phyloP scores from a whole-genome alignment of 2,797 vertebrate species.

The Spinibarbus caldwelli region DNA sequence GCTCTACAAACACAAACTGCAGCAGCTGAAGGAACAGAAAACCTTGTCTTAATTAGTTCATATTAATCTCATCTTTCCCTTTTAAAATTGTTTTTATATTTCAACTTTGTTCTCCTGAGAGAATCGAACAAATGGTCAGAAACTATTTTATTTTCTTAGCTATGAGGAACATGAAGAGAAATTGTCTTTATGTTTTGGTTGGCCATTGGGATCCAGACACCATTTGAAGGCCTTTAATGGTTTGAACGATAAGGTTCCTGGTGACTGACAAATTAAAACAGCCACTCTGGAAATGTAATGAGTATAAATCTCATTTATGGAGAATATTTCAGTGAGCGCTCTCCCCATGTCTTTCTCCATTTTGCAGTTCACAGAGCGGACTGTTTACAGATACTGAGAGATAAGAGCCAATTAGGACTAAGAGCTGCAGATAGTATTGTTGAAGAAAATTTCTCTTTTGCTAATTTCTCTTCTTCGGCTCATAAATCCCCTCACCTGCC shows the following conservation, averaged over 20 bases:
- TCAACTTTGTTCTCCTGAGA: constrained; percentile 38
- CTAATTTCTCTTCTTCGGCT: constrained; percentile 41
- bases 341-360: constrained; percentile 42
- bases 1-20: constrained; percentile 15
- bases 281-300: constrained; percentile 55
- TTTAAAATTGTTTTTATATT: constrained; percentile 50
- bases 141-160: constrained; percentile 48
- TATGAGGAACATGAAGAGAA: constrained; percentile 53
- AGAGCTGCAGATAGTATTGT: constrained; percentile 39
- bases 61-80: constrained; percentile 43
- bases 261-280: constrained; percentile 62
- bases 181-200: constrained; percentile 56
- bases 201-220: constrained; percentile 58
- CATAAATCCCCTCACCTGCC: constrained; percentile 39
- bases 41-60: constrained; percentile 44
- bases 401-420: constrained; percentile 43
- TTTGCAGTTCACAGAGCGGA: constrained; percentile 48
- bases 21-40: constrained; percentile 20
- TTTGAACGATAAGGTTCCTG: constrained; percentile 58
- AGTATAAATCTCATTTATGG: constrained; percentile 58
- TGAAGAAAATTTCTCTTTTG: constrained; percentile 49
- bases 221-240: constrained; percentile 61
- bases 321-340: constrained; percentile 47
- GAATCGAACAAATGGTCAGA: constrained; percentile 51
- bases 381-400: constrained; percentile 47